Base-by-base conservation (phyloP, 2,888 invertebrate species). In the Zele albiditarsus region DNA sequence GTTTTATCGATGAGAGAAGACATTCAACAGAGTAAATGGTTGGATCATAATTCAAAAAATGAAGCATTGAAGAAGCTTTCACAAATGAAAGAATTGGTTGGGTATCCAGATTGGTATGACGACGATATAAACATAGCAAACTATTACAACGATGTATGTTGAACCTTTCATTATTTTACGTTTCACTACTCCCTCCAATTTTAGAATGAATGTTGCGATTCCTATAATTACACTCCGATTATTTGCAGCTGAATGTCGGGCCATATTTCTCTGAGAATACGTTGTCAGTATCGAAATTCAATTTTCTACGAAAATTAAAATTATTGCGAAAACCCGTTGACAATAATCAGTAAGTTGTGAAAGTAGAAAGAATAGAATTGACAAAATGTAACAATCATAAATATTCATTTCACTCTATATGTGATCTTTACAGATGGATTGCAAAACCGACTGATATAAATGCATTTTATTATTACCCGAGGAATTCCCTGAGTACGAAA, bases 401-500 rank as follows among this genome's bases (percentile, higher is more conserved):
- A n/a, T n/a, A n/a, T n/a, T n/a, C n/a, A n/a, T n/a, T n/a, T n/a
- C n/a, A n/a, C n/a, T n/a, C n/a, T n/a, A n/a, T n/a, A 62, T 62
- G 25, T 31, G 31, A 28, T 63, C 42, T n/a, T 60, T 65, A 1
- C 75, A 87, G 87, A 60, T 88, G 88, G 88, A 75, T 80, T 5
- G 81, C 80, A 2, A 80, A 82, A 63, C 89, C 90, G 0, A 85
- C 88, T 14, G 85, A 85, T 53, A 87, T 89, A 1, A 90, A 90
- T 79, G 89, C 89, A 25, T 89, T 84, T 77, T 89, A 89, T 75
- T 85, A 85, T 79, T 87, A 88, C 23, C 86, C 86, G 76, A 80
- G 84, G 23, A 90, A 90, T 80, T 84, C 89, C 60, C 86, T 90
- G 76, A 89, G 89, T 89, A 84, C 85, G 84, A 25, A 27, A 49